Base-by-base conservation (phyloP, 2,888 invertebrate species). In the Trachelus troglodyta region DNA sequence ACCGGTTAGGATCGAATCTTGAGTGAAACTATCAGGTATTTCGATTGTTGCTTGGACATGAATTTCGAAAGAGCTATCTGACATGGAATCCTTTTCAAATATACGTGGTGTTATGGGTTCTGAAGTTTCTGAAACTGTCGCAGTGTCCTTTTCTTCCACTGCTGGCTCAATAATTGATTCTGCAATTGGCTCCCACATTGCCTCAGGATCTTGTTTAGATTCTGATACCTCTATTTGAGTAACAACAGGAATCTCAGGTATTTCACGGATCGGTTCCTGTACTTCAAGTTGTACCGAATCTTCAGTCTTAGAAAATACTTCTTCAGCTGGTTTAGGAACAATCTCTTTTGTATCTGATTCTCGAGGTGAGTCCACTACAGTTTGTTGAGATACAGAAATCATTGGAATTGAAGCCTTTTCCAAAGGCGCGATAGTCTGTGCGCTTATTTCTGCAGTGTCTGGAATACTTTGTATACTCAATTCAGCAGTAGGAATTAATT, bases 41-140 rank as follows among this genome's bases (percentile, higher is more conserved):
- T 91, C 89, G 34, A 91, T 86, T 4, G 87, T 90, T 0, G 91
- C 89, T 73, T 87, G 85, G 33, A 91, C 84, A 74, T 87, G 88
- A 74, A 91, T 89, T 78, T 90, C 90, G 73, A 87, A 87, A 0
- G 87, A 89, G 37, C 86, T 81, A 34, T 89, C 90, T 31, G 71
- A 71, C 71, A 71, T 31, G 23, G 85, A 85, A 37, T 86, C 87
- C 69, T 81, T 84, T 1, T 88, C 88, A 1, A 85, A 83, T 11
- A 79, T 73, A 23, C 68, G 73, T 35, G 74, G 73, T 68, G 73
- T 76, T 12, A 56, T 23, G 2, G 56, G 9, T 9, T 56, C 56
- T 23, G 9, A 56, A 31, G 1, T 71, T 34, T 71, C 71, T 12
- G 69, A 68, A 40, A 35, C 68, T 33, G n/a, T 40, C 11, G 15